Base-by-base conservation (phyloP, 2,113 vertebrate species). In the Scopus umbretta region DNA sequence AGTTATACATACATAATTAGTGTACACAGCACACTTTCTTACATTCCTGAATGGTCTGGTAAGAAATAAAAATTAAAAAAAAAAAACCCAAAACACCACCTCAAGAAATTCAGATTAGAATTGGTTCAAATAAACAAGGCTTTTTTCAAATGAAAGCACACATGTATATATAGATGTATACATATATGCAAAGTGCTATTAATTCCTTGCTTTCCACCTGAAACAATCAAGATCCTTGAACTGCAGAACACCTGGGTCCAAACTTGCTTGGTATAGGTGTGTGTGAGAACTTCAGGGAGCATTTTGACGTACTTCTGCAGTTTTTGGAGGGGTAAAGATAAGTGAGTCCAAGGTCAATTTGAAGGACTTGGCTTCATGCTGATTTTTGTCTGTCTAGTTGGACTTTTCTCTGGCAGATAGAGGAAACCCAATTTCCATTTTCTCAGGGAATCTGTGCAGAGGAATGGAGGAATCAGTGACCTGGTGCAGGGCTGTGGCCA, bases 401-500 rank as follows among this genome's bases (percentile, higher is more conserved):
- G 55, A 47, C 1, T 59, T 67, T 72, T 49, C 58, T 42, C 18
- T 3, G 7, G 70, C 18, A 72, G 40, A 47, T 13, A 23, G 21
- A 81, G 40, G 38, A 92, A 82, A 65, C 2, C 6, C 12, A 40
- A 38, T 65, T 86, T 72, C 32, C 11, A 6, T 78, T 91, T 78
- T 80, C 30, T 70, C 27, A 34, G 67, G 30, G 38, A 66, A n/a
- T 1, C 17, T 55, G 7, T 21, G 26, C 50, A 47, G n/a, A 55
- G n/a, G n/a, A 84, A 58, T 18, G 42, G 29, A n/a, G 19, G 20
- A 81, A 38, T 30, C 30, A 18, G 16, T 40, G 40, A 2, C 22
- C 9, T 0, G 4, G 36, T 1, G 0, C 3, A 36, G 50, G 21
- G 21, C 52, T 90, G 43, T 1, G 3, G 18, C 22, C 30, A 21